A percentile compares a stretch with the other conserved stretches of the same genome.
phyloP scores from a whole-genome alignment of 2,888 invertebrate genomes.

The Drosophila koepferae region DNA sequence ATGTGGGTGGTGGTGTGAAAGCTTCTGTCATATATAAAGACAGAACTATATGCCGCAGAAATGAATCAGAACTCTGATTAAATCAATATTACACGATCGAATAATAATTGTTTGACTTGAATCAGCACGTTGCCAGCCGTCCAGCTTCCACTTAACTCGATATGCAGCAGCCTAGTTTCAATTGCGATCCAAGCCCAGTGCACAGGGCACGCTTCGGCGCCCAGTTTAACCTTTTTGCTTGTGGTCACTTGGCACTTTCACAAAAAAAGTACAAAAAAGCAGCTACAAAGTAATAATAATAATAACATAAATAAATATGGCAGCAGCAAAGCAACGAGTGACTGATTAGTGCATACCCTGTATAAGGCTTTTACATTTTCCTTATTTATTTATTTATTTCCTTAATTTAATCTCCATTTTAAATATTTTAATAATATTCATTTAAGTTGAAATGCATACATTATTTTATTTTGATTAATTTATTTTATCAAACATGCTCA shows the following conservation, averaged over 20 bases:
- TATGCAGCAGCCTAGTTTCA: conserved; percentile 30
- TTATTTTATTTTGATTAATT: not conserved
- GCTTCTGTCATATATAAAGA: not conserved
- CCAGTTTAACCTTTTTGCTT: conserved; percentile 75
- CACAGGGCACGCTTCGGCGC: conserved; percentile 66
- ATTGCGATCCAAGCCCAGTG: conserved; percentile 15
- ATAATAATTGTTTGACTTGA: conserved; percentile 28
- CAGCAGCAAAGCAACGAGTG: not conserved
- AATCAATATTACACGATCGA: conserved; percentile 20
- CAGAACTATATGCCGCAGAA: conserved; percentile 1
- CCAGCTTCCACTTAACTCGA: conserved; percentile 24
- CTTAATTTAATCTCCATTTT: not conserved
- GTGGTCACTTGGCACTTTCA: conserved; percentile 76
- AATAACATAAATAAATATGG: conserved; percentile 34
- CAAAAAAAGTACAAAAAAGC: conserved; percentile 57
- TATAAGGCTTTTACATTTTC: not conserved
- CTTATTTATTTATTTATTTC: not conserved
- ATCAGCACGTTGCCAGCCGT: conserved; percentile 25
- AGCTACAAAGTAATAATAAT: conserved; percentile 24
- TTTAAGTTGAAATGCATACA: not conserved
- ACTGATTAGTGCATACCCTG: conserved; percentile 28
- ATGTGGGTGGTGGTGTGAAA: conserved; percentile 53
- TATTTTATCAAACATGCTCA: not conserved
- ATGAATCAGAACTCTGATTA: not conserved
- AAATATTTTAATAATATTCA: not conserved